Base-by-base conservation (phyloP, 2,797 vertebrate species). In the Aselliscus stoliczkanus region DNA sequence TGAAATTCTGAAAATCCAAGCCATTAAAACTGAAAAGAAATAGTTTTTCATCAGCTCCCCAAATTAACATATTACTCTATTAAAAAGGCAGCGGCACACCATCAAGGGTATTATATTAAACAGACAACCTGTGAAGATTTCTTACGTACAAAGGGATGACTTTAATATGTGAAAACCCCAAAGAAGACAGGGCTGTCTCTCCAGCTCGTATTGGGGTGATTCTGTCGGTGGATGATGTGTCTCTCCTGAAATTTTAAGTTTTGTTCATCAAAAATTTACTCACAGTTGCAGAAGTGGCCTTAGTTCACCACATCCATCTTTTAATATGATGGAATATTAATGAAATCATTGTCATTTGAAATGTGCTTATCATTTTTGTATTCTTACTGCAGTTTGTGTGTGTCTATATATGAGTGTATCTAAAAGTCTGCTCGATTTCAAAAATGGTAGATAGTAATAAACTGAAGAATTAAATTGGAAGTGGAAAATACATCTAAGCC, bases 1-100 rank as follows among this genome's bases (percentile, higher is more conserved):
- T 93, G 7, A 90, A 50, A 54, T 81, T 93, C 42, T 76, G 44
- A 87, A 96, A 92, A 83, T 54, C 23, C 58, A 12, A 88, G 42
- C 47, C 75, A 67, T 93, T 76, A 79, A 84, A 76, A 76, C 4
- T 58, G 67, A 93, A 94, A 86, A 37, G 64, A 90, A 95, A 67
- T 50, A 64, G 5, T 77, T 89, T 73, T 88, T 47, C 34, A 17
- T 72, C 34, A 60, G 10, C 47, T 87, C 50, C 15, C 81, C 60
- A 67, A 92, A 60, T 73, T 54, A 88, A 87, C 44, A 31, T n/a
- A 37, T 27, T 85, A 17, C 54, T 11, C 14, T 58, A 47, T 75
- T 88, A 60, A 77, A 20, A 69, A 92, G 62, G 29, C 23, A 64
- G 37, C 23, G 58, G 37, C 31, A 17, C 4, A 29, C 29, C 23